A percentile compares a stretch with the other conserved stretches of the same genome.
Conservation (phyloP, 2,888 invertebrate species). For the Noctua pronuba region DNA sequence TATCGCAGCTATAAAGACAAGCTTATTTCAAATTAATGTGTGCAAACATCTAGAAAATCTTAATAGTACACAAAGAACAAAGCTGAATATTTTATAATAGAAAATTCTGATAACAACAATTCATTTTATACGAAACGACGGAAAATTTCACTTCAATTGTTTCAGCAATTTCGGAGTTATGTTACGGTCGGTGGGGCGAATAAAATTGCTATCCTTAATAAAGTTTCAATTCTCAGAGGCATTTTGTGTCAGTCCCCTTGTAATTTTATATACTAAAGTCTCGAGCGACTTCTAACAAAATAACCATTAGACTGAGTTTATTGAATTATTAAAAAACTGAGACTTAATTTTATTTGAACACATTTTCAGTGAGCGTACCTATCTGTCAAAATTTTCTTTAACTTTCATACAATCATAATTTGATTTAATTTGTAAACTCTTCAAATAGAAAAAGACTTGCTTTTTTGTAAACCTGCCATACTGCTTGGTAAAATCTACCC, state of each 20-base stretch:
- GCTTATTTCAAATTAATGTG: neutral
- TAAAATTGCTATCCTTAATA: conserved; percentile 56
- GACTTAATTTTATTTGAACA: conserved; percentile 4
- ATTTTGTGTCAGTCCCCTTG: conserved; percentile 45
- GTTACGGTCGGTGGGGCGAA: conserved; percentile 48
- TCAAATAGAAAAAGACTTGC: neutral
- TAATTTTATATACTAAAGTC: conserved; percentile 54
- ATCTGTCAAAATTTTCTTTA: neutral
- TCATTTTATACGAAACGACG: conserved; percentile 28
- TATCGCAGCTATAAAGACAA: neutral
- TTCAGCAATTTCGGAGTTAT: conserved; percentile 50
- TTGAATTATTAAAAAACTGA: conserved; percentile 20
- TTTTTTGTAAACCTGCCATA: neutral
- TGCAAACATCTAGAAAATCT: neutral
- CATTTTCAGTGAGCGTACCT: neutral
- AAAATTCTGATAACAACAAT: conserved; percentile 13
- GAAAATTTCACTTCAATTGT: conserved; percentile 46
- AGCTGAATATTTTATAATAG: neutral
- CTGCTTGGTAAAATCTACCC: neutral
- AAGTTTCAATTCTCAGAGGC: conserved; percentile 57
- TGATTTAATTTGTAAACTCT: neutral
- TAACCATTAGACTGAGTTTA: conserved; percentile 35
- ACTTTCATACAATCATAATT: neutral
- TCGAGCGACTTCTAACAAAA: conserved; percentile 22
- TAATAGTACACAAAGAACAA: neutral